phyloP scores from a whole-genome alignment of 1,140 invertebrate species.

The Drosophila eugracilis region DNA sequence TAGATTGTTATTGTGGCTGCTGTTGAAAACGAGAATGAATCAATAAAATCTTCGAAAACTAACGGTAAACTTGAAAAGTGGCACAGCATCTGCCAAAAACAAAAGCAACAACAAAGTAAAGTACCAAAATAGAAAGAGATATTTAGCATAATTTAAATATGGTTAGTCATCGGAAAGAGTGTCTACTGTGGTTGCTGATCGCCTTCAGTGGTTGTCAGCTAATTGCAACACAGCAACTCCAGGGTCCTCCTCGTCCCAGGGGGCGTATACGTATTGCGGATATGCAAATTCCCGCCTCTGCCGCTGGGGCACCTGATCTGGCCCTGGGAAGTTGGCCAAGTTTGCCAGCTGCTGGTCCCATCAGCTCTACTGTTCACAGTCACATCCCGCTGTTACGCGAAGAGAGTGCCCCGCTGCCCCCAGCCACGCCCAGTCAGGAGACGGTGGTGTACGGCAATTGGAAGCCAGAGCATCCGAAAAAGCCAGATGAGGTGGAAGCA shows the following conservation, averaged over 20 bases:
- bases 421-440: conserved; percentile 34
- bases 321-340: conserved; percentile 12
- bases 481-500: conserved; percentile 25
- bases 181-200: conserved; percentile 38
- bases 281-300: conserved; percentile 30
- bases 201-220: conserved; percentile 1
- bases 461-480: conserved; percentile 70
- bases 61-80: conserved; percentile 71
- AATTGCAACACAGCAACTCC: conserved; percentile 46
- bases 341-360: conserved; percentile 35
- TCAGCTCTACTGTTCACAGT: conserved; percentile 63
- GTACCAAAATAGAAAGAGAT: conserved; percentile 9
- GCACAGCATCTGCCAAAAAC: conserved; percentile 58
- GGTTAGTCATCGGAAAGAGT: conserved; percentile 17
- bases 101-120: not conserved
- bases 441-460: conserved; percentile 76
- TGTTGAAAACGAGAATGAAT: conserved; percentile 51
- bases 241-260: conserved; percentile 54
- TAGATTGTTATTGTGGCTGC: conserved; percentile 25
- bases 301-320: not conserved
- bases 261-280: conserved; percentile 72
- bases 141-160: conserved; percentile 39
- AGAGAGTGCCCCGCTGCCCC: conserved; percentile 15
- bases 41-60: conserved; percentile 41
- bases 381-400: conserved; percentile 66